Evolutionary conservation across 30 jellyfish, hydroid and myxozoan genomes (phyloP), one percentile per base, ranked within the genome.

Genomic region (Aurelia coerulea): DNA sequence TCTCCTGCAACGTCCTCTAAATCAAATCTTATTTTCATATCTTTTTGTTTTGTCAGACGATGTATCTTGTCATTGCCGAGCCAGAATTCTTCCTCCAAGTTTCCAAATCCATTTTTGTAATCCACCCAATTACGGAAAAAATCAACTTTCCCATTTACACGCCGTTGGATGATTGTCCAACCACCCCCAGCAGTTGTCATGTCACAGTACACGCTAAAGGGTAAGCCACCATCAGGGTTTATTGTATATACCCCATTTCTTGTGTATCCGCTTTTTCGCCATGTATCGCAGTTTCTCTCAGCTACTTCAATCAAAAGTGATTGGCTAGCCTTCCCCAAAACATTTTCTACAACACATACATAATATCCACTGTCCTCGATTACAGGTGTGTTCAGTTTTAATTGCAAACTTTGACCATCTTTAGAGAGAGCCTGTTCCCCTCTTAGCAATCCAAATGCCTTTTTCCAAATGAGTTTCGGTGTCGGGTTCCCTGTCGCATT

Each of bases 151-250:
- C 90, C 90, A 64, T 79, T 68, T 34, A 13, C 15, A 12, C 90
- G 71, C 37, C 90, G 60, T 51, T 79, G 90, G 29, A 79, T 63
- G 14, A 79, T 70, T 15, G 82, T 79, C 90, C 90, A 79, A 14
- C 90, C 90, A 42, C 80, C 81, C 34, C 58, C 53, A 16, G 39
- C 80, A 7, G 81, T 79, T 15, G 49, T 69, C 80, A 79, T 63
- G 32, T 79, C 81, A 79, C 90, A 79, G 68, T 33, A 66, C 2
- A 79, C 81, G 15, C 14, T 15, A 56, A 79, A 65, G 32, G 90
- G 68, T 23, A 10, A 16, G 15, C 71, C 37, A 13, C 41, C 58
- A 37, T 76, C 87, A 15, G 87, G 87, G 59, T 60, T 56, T 8
- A 76, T 52, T 32, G 87, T 14, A 31, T 76, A 76, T 23, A 76